phyloP scores from a whole-genome alignment of 1,140 invertebrate species.

The Leptoteleia sp. region DNA sequence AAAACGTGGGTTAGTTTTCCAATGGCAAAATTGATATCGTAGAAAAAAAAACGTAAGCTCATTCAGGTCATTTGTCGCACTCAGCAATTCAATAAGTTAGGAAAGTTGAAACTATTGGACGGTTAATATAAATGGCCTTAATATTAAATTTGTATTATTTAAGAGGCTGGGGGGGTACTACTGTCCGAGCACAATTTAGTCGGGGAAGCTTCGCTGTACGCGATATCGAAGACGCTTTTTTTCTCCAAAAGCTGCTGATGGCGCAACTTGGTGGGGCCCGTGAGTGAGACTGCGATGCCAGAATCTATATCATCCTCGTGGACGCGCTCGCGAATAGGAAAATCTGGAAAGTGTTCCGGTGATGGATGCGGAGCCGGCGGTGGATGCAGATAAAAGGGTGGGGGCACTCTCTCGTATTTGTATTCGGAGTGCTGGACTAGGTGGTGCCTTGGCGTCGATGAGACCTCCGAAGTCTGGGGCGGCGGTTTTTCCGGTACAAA shows the following conservation, averaged over 20 bases:
- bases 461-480: background rate
- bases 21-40: too few relatives aligned
- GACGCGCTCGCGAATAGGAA: conserved; percentile 36
- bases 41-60: too few relatives aligned
- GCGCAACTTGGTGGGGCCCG: conserved; percentile 79
- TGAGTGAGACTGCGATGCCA: conserved; percentile 86
- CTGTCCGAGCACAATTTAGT: conserved; percentile 83
- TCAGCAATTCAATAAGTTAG: too few relatives aligned
- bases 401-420: conserved; percentile 85
- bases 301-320: conserved; percentile 87
- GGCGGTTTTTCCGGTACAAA: conserved; percentile 70
- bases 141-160: too few relatives aligned
- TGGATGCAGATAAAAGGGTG: conserved; percentile 85
- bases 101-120: too few relatives aligned
- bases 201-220: conserved; percentile 92
- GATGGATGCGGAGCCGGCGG: conserved; percentile 85
- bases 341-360: conserved; percentile 79
- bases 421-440: conserved; percentile 88
- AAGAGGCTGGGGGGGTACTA: conserved; percentile 75
- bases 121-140: too few relatives aligned
- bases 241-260: conserved; percentile 90
- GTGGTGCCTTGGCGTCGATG: conserved; percentile 81
- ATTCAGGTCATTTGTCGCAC: too few relatives aligned
- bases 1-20: too few relatives aligned
- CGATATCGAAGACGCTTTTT: conserved; percentile 96